Percentiles rank a stretch among this genome's conserved stretches.
Evolutionary conservation across 37 sponge, comb jelly and placozoan species (phyloP).

Genomic region (Halichondria panicea): DNA sequence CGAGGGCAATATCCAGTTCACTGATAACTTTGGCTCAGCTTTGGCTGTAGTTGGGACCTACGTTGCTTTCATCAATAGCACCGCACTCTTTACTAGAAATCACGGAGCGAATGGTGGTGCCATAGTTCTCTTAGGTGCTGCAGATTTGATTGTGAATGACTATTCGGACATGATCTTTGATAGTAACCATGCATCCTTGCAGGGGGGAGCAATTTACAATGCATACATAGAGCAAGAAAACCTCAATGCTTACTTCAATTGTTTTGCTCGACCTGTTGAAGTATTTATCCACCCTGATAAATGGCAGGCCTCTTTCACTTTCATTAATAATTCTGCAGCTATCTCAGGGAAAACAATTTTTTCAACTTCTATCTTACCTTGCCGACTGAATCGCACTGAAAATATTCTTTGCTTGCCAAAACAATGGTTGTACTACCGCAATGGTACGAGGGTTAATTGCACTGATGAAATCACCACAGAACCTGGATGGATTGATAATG

Average conservation of each 20-base stretch:
- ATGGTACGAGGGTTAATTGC: neutral
- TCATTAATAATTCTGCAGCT: constrained; percentile 13
- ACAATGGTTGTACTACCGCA: neutral
- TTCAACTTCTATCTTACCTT: constrained; percentile 30
- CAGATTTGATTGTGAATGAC: neutral
- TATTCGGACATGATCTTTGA: constrained; percentile 14
- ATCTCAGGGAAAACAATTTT: constrained; percentile 24
- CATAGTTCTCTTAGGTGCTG: constrained; percentile 18
- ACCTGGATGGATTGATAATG: neutral
- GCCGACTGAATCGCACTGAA: constrained; percentile 1
- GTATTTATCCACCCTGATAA: neutral
- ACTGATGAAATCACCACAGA: neutral
- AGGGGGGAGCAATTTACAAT: constrained; percentile 54
- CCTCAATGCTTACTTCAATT: neutral
- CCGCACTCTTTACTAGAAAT: constrained; percentile 17
- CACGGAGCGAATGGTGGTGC: constrained; percentile 39
- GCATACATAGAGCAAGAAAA: constrained; percentile 3
- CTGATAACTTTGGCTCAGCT: constrained; percentile 28
- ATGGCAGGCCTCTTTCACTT: constrained; percentile 10
- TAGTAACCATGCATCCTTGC: constrained; percentile 10
- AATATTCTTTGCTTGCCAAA: neutral
- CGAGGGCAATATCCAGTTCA: neutral
- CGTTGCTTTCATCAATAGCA: constrained; percentile 12
- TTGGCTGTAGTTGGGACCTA: constrained; percentile 26
- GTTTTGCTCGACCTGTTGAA: constrained; percentile 23